Conservation (phyloP, 2,797 vertebrate genomes). For the Lophius americanus region DNA sequence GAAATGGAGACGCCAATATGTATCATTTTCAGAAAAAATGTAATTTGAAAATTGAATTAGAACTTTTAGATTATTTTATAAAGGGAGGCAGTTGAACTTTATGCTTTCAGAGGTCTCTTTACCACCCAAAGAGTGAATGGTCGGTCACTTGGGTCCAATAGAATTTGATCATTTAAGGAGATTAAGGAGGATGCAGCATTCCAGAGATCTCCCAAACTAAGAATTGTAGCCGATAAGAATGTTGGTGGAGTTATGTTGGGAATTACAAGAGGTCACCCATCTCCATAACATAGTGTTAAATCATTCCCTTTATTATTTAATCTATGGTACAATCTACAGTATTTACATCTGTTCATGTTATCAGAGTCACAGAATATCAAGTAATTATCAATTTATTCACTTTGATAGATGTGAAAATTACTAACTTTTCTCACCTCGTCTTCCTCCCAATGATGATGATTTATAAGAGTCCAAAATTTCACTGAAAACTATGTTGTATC, state of each 20-base stretch:
- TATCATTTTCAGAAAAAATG: slow-evolving; percentile 37
- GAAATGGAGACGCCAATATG: slow-evolving; percentile 16
- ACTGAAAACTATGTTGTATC: too few relatives aligned
- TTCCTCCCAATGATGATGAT: too few relatives aligned
- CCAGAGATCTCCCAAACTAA: too few relatives aligned
- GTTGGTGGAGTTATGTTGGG: not conserved
- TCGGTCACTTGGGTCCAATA: slow-evolving; percentile 30
- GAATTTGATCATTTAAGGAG: slow-evolving; percentile 33
- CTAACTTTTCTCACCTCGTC: too few relatives aligned
- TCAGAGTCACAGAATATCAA: too few relatives aligned
- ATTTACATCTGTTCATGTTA: too few relatives aligned
- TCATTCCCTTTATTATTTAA: not conserved
- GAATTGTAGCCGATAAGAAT: not conserved
- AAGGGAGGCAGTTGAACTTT: slow-evolving; percentile 22
- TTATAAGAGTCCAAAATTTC: too few relatives aligned
- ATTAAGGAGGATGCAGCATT: slow-evolving; percentile 3
- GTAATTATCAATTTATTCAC: too few relatives aligned
- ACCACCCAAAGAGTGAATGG: slow-evolving; percentile 24
- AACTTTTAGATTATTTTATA: slow-evolving; percentile 32
- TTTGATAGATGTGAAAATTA: too few relatives aligned
- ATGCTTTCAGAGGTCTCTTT: slow-evolving; percentile 16
- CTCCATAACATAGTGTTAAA: not conserved
- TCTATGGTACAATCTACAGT: too few relatives aligned
- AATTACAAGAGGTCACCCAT: not conserved
- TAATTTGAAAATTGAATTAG: slow-evolving; percentile 38